Percentiles rank a stretch among this genome's conserved stretches.
These are phyloP conservation scores for Chrysodeixis includens DNA, from an alignment of 2,888 invertebrate species.

Conservation along the genomic window DNA sequence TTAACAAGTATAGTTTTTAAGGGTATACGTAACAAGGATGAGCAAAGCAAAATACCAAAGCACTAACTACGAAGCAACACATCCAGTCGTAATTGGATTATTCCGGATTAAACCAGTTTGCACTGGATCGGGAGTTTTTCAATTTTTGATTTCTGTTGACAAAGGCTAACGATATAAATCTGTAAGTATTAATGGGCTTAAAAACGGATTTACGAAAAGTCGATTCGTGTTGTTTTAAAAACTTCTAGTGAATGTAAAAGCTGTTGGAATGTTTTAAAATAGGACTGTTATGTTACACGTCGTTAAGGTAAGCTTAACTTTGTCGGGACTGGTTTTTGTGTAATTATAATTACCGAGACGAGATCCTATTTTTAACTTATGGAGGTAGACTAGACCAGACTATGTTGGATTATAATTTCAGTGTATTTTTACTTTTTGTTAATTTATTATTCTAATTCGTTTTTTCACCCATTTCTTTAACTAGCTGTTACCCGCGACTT, in stretches of 20 bases:
- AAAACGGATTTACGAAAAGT: constrained; percentile 21
- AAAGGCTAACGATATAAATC: constrained; percentile 36
- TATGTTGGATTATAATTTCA: too few relatives aligned
- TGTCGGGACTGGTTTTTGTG: too few relatives aligned
- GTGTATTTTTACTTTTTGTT: too few relatives aligned
- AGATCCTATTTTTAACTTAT: too few relatives aligned
- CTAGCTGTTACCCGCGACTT: too few relatives aligned
- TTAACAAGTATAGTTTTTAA: not conserved
- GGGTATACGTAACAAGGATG: constrained; percentile 15
- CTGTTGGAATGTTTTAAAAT: not conserved
- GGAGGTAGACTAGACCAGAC: too few relatives aligned
- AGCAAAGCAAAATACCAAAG: constrained; percentile 17
- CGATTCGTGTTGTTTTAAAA: constrained; percentile 23
- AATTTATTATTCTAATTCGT: too few relatives aligned
- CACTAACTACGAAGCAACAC: constrained; percentile 43
- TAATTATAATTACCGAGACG: too few relatives aligned
- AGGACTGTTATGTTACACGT: not conserved
- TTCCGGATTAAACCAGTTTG: constrained; percentile 40
- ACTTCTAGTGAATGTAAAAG: constrained; percentile 3
- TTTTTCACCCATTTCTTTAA: too few relatives aligned
- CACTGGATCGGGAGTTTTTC: constrained; percentile 25
- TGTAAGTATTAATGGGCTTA: constrained; percentile 28
- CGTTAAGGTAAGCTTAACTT: not conserved
- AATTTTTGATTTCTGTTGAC: constrained; percentile 17
- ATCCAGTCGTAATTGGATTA: constrained; percentile 55